Conservation (phyloP, 2,797 vertebrate species). For the Thamnophis elegans region DNA sequence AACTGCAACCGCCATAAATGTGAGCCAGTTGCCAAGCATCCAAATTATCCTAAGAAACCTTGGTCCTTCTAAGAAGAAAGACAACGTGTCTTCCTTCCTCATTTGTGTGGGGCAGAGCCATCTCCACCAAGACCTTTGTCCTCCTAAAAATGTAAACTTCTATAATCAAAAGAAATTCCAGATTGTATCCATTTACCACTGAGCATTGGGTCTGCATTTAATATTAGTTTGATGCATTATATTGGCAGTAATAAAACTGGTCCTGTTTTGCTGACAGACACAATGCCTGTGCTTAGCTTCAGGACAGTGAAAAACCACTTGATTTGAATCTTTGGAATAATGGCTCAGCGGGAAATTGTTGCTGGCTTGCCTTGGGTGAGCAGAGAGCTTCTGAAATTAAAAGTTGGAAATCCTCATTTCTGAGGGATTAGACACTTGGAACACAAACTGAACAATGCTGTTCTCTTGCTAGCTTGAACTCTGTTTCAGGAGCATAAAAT, state of each 20-base stretch:
- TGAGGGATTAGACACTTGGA: background rate
- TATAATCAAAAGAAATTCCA: background rate
- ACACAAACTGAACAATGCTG: background rate
- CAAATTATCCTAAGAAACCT: background rate
- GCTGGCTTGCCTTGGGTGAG: background rate
- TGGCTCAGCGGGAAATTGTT: background rate
- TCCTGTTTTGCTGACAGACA: background rate
- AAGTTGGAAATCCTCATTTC: background rate
- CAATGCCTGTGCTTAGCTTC: background rate
- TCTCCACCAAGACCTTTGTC: background rate
- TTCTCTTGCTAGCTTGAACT: background rate
- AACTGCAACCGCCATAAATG: no score
- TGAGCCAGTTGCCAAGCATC: no score
- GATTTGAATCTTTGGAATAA: background rate
- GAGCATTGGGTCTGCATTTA: background rate
- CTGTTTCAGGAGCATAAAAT: background rate
- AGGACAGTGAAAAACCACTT: background rate
- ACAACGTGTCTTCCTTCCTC: background rate
- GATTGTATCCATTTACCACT: background rate
- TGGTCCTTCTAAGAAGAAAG: background rate
- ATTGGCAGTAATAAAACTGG: background rate
- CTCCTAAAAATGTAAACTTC: background rate
- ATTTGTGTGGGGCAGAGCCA: background rate
- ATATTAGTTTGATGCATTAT: background rate
- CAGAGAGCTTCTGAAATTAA: background rate